A percentile compares a stretch with the other conserved stretches of the same genome.
Conservation (phyloP, 2,113 vertebrate species). For the Caranx ignobilis region DNA sequence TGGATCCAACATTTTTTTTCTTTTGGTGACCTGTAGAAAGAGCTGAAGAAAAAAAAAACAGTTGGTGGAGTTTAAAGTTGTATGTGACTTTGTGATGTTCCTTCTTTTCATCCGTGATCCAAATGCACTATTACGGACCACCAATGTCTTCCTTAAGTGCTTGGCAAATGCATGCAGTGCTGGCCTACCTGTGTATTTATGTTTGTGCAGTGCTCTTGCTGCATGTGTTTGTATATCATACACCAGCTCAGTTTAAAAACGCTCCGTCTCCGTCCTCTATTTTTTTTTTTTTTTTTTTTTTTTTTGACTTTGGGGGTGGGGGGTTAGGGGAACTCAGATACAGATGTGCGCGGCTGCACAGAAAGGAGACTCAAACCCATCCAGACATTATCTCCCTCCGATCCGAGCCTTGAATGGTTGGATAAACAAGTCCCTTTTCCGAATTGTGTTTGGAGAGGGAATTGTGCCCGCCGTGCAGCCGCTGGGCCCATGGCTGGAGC, state of each 20-base stretch:
- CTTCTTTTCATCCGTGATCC: conserved; percentile 2
- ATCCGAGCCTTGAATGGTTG: conserved; percentile 73
- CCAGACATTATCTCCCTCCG: conserved; percentile 76
- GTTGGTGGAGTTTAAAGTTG: conserved; percentile 23
- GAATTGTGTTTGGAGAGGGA: conserved; percentile 81
- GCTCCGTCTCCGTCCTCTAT: conserved; percentile 1
- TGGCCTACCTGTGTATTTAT: conserved; percentile 63
- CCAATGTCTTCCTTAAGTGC: conserved; percentile 44
- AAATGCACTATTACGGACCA: conserved; percentile 29
- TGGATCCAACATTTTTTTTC: conserved; percentile 3
- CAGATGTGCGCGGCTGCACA: conserved; percentile 70
- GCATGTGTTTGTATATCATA: conserved; percentile 66
- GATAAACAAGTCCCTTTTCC: conserved; percentile 80
- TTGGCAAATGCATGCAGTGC: conserved; percentile 21
- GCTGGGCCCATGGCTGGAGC: conserved; percentile 65
- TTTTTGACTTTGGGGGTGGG: no score
- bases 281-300: neutral
- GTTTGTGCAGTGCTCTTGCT: conserved; percentile 31
- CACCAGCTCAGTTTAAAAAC: conserved; percentile 51
- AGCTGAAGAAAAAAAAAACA: neutral
- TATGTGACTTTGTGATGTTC: conserved; percentile 31
- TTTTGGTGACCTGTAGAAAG: conserved; percentile 20
- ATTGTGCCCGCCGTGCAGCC: conserved; percentile 67
- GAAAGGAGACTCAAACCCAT: conserved; percentile 66
- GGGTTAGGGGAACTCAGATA: conserved; percentile 55